Conservation (phyloP, 2,797 vertebrate genomes). For the Dendrocincla tyrannina region DNA sequence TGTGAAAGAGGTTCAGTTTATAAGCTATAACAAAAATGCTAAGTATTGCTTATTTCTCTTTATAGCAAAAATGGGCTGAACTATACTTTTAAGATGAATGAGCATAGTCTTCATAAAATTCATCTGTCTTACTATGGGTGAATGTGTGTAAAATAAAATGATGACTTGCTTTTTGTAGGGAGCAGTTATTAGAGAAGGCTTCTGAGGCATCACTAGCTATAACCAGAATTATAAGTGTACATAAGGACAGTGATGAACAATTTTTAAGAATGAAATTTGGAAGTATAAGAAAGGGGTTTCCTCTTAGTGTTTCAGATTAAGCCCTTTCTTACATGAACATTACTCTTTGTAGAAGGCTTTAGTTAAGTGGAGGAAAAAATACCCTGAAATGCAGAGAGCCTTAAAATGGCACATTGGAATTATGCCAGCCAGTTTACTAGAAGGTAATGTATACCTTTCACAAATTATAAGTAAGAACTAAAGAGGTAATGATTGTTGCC, state of each 20-base stretch:
- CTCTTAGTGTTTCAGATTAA: not conserved
- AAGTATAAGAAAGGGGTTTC: not conserved
- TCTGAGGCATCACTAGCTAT: not conserved
- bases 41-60: not conserved
- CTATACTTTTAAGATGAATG: slow-evolving; percentile 4
- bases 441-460: not conserved
- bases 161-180: not conserved
- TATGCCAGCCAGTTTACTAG: not conserved
- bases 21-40: not conserved
- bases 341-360: not conserved
- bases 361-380: not conserved
- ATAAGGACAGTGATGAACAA: not conserved
- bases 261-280: not conserved
- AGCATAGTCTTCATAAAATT: not conserved
- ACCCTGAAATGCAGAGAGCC: not conserved
- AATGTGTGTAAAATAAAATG: not conserved
- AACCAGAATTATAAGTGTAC: not conserved
- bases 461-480: not conserved
- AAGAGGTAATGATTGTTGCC: not conserved
- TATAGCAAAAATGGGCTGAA: not conserved
- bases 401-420: not conserved
- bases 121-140: not conserved
- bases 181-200: not conserved
- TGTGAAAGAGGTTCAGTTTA: not conserved
- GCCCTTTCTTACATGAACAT: not conserved